Evolutionary conservation across 2,113 vertebrate genomes (phyloP).

Genomic region (Scophthalmus maximus): DNA sequence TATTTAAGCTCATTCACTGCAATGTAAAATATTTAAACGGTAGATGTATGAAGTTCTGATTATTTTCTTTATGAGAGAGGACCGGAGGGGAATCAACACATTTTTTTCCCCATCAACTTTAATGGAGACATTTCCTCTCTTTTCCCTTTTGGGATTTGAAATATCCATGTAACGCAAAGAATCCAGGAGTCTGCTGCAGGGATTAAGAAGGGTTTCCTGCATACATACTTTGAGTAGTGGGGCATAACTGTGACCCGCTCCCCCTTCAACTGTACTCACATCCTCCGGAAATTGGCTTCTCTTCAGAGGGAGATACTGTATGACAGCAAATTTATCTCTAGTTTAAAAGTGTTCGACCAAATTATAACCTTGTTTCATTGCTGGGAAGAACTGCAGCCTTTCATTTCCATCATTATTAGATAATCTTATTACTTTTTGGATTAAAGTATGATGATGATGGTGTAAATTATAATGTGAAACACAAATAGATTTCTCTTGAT

Average conservation of each 20-base stretch:
- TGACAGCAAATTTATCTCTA: background rate
- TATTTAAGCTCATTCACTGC: background rate
- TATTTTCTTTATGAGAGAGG: background rate
- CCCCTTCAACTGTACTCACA: slow-evolving; percentile 21
- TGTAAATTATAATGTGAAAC: background rate
- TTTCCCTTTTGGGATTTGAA: slow-evolving; percentile 27
- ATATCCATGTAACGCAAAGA: slow-evolving; percentile 28
- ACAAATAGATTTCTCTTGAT: too few species aligned
- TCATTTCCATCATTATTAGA: background rate
- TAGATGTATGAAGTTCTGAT: background rate
- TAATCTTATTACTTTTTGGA: too few species aligned
- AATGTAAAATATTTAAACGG: background rate
- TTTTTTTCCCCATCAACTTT: slow-evolving; percentile 2
- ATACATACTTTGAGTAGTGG: slow-evolving; percentile 18
- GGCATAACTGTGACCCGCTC: slow-evolving; percentile 14
- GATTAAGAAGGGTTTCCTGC: slow-evolving; percentile 39
- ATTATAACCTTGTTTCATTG: too few species aligned
- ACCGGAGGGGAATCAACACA: background rate
- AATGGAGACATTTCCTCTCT: background rate
- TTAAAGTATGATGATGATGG: too few species aligned
- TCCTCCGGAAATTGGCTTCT: slow-evolving; percentile 22
- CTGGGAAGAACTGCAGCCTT: background rate
- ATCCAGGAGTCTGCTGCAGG: slow-evolving; percentile 42
- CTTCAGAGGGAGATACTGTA: slow-evolving; percentile 1
- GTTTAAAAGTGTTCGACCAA: background rate